phyloP scores from a whole-genome alignment of 2,113 vertebrate species.

The Eonycteris spelaea region DNA sequence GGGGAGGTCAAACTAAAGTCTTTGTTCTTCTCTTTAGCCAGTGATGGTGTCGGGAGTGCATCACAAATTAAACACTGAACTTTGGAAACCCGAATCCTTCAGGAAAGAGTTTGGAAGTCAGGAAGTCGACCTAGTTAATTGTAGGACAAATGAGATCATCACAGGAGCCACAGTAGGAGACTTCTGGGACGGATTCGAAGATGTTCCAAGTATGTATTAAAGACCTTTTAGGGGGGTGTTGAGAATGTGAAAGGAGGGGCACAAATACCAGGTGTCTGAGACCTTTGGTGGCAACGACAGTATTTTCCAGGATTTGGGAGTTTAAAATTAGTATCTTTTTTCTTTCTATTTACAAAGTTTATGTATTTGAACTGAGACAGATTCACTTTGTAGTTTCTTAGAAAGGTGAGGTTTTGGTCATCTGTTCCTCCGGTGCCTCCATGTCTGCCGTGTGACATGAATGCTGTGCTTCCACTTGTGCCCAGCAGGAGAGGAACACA shows the following conservation, averaged over 20 bases:
- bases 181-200: constrained; percentile 90
- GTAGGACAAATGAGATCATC: constrained; percentile 87
- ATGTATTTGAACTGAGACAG: background rate
- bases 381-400: background rate
- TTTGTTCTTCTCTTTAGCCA: constrained; percentile 72
- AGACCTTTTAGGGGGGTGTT: background rate
- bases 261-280: background rate
- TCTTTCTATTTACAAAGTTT: background rate
- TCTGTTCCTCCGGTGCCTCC: background rate
- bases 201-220: constrained; percentile 82
- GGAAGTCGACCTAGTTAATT: constrained; percentile 87
- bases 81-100: constrained; percentile 87
- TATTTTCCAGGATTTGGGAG: background rate
- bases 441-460: background rate
- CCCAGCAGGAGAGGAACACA: background rate
- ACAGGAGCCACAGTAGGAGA: constrained; percentile 87
- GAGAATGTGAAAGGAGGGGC: background rate
- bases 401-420: background rate
- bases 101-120: constrained; percentile 86
- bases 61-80: constrained; percentile 83
- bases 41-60: constrained; percentile 89
- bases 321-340: background rate
- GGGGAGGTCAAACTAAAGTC: background rate
- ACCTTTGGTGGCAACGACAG: background rate
- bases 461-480: background rate